These are phyloP conservation scores for Condylura cristata DNA, from an alignment of 2,113 vertebrate species.

Conservation along the genomic window DNA sequence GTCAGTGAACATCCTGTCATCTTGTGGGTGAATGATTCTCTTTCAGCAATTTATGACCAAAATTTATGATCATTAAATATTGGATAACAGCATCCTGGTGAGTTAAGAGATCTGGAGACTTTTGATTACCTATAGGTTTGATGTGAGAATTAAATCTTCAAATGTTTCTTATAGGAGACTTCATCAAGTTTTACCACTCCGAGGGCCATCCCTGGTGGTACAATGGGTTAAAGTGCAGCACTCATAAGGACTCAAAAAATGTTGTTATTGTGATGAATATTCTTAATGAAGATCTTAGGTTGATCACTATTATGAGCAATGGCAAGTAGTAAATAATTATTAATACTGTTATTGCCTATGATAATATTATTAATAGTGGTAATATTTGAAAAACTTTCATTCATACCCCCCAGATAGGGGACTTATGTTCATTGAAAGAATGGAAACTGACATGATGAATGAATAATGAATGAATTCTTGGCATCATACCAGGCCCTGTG, in stretches of 20 bases:
- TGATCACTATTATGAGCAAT: not conserved
- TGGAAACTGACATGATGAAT: not conserved
- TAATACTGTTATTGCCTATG: not conserved
- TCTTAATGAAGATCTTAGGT: not conserved
- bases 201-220: too few relatives aligned
- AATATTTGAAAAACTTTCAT: slow-evolving; percentile 18
- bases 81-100: not conserved
- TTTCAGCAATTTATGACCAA: not conserved
- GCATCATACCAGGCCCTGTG: not conserved
- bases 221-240: too few relatives aligned
- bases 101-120: not conserved
- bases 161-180: too few relatives aligned
- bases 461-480: not conserved
- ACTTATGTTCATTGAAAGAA: not conserved
- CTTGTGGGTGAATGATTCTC: not conserved
- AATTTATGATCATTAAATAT: not conserved
- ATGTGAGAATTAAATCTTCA: slow-evolving; percentile 31
- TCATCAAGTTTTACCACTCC: too few relatives aligned
- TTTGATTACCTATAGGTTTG: not conserved
- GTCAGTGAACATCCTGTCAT: not conserved
- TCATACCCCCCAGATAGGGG: not conserved
- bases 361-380: not conserved
- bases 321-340: not conserved
- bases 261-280: not conserved
- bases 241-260: not conserved